Evolutionary conservation across 2,113 vertebrate species (phyloP).

Genomic region (Syrrhaptes paradoxus): DNA sequence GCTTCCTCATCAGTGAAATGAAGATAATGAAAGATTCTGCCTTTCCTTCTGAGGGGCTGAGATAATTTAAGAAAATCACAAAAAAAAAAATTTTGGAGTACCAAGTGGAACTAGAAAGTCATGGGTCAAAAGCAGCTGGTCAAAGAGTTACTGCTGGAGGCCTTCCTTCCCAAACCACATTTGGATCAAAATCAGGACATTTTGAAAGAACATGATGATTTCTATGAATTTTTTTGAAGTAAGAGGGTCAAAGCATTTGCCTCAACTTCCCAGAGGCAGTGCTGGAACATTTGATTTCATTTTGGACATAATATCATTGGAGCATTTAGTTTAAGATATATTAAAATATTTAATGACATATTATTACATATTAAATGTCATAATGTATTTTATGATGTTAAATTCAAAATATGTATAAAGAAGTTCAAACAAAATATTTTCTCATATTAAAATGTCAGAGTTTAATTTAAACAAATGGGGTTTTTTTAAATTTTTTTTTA

Average conservation of each 20-base stretch:
- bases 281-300: neutral
- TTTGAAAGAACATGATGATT: neutral
- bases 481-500: neutral
- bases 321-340: neutral
- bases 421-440: constrained; percentile 23
- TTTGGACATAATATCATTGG: neutral
- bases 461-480: neutral
- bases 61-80: neutral
- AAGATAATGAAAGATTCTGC: neutral
- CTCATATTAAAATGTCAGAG: neutral
- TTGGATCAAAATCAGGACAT: neutral
- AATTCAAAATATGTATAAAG: neutral
- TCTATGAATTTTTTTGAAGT: neutral
- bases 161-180: neutral
- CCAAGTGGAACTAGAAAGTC: neutral
- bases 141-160: neutral
- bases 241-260: neutral
- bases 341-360: neutral
- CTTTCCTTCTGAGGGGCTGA: neutral
- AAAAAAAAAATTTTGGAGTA: neutral
- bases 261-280: neutral
- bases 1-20: neutral
- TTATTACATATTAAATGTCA: neutral
- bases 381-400: neutral
- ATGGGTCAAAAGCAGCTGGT: neutral